Evolutionary conservation across 1,140 invertebrate species (phyloP), one percentile per base, ranked within the genome.

Genomic region (Gonatopus flavifemur): DNA sequence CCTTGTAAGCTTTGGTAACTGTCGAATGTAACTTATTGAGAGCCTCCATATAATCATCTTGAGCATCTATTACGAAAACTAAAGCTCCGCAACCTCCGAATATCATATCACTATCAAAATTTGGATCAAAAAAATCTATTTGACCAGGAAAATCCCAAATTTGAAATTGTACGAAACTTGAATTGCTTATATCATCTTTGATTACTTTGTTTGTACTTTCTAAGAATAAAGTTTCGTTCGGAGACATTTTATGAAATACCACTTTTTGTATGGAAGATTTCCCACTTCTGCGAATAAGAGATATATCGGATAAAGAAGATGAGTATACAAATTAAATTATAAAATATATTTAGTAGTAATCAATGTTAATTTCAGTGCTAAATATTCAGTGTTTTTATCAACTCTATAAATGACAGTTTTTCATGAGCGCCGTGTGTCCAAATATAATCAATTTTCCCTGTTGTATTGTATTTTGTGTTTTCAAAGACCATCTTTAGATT

Each of bases 191-290:
- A 81, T 97, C 94, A 80, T 98, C 95, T 82, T 98, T 98, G 3
- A 96, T 91, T 58, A 99, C 96, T 83, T 98, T 96, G 72, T 96
- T 98, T 45, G 96, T 99, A 59, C 94, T 96, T 77, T 98, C 97
- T 30, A 99, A 79, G 66, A 99, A 99, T n/a, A 99, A 79, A 3
- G 98, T 99, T 80, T 99, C 97, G 81, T 98, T 99, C 7, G 98
- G 98, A 9, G 96, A 97, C 93, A 99, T 98, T 82, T 99, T 99
- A 69, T 99, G 96, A 79, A 99, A 99, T 10, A 99, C 97, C 7
- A 99, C 98, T 83, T 99, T 99, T 74, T 98, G 94, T 69, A 99
- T 99, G 2, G 97, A 99, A n/a, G 96, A 98, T 80, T 99, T 99
- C 49, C 98, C 98, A 76, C 96, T 98, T 72, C 96, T 96, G 66